These are phyloP conservation scores for Hypselothyrea guttata DNA, from an alignment of 2,888 invertebrate genomes.

Conservation along the genomic window DNA sequence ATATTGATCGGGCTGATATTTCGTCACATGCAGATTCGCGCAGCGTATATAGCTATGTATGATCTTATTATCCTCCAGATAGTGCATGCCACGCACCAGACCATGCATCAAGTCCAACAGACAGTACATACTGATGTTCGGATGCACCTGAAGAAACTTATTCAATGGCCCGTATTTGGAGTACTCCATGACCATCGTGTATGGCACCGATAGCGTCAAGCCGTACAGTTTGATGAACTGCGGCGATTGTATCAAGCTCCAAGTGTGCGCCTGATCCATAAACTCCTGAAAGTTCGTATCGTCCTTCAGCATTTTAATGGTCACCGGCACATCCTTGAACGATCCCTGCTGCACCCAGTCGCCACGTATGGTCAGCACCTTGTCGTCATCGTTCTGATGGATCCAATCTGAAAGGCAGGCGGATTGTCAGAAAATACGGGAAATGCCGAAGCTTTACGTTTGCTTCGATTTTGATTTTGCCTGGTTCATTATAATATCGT, in stretches of 20 bases:
- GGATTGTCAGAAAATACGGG: no score
- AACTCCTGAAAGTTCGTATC: conserved; percentile 88
- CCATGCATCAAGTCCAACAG: conserved; percentile 91
- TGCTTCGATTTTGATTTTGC: no score
- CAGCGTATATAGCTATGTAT: conserved; percentile 94
- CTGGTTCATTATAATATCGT: no score
- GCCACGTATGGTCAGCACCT: conserved; percentile 88
- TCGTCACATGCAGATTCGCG: conserved; percentile 90
- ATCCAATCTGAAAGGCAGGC: conserved; percentile 83
- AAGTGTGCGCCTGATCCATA: conserved; percentile 89
- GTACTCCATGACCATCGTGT: conserved; percentile 92
- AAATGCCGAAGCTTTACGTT: no score
- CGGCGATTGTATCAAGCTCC: conserved; percentile 90
- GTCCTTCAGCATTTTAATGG: conserved; percentile 89
- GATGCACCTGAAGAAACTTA: conserved; percentile 82
- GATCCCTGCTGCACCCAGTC: conserved; percentile 90
- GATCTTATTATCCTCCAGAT: conserved; percentile 91
- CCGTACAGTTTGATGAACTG: conserved; percentile 91
- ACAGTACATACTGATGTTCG: conserved; percentile 86
- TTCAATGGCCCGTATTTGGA: conserved; percentile 91
- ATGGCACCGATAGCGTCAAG: conserved; percentile 88
- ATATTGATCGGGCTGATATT: conserved; percentile 85
- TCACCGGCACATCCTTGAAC: conserved; percentile 88
- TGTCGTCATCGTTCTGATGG: conserved; percentile 85
- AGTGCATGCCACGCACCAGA: conserved; percentile 92